phyloP scores from a whole-genome alignment of 2,888 invertebrate genomes.

The Drosophila pseudotalamancana region DNA sequence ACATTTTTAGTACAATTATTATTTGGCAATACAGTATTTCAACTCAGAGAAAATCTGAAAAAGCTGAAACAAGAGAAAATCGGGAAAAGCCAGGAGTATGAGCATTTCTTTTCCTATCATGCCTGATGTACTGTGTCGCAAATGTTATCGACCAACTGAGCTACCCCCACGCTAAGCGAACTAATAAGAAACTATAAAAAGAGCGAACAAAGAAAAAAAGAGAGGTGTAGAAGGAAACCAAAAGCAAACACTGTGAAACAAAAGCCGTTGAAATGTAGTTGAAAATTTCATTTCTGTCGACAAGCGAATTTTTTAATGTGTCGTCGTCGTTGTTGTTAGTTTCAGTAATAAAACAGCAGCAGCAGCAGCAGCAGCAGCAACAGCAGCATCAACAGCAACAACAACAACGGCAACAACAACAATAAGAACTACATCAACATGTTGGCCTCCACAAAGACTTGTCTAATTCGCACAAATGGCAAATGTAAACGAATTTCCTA shows the following conservation, averaged over 20 bases:
- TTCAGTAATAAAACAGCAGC: slow-evolving; percentile 55
- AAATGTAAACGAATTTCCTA: slow-evolving; percentile 74
- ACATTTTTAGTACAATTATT: too few relatives aligned
- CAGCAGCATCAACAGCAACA: slow-evolving; percentile 8
- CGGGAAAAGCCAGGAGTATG: too few relatives aligned
- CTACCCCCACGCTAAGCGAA: not conserved
- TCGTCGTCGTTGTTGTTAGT: slow-evolving; percentile 44
- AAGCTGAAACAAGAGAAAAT: too few relatives aligned
- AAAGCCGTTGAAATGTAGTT: slow-evolving; percentile 62
- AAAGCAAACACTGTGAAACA: slow-evolving; percentile 48
- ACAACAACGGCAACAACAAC: slow-evolving; percentile 5
- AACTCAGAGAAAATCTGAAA: too few relatives aligned
- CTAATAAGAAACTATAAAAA: slow-evolving; percentile 36
- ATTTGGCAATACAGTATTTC: too few relatives aligned
- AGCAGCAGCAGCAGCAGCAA: slow-evolving; percentile 24
- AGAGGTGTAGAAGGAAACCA: slow-evolving; percentile 23
- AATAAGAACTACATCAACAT: slow-evolving; percentile 13
- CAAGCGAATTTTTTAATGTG: slow-evolving; percentile 61
- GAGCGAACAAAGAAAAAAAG: not conserved
- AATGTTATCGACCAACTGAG: slow-evolving; percentile 3
- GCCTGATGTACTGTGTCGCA: not conserved
- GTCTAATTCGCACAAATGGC: slow-evolving; percentile 75
- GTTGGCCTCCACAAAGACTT: slow-evolving; percentile 48
- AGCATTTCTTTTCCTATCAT: too few relatives aligned
- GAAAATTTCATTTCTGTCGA: slow-evolving; percentile 64